These are phyloP conservation scores for Protobothrops mucrosquamatus DNA, from an alignment of 2,113 vertebrate species.

Conservation along the genomic window DNA sequence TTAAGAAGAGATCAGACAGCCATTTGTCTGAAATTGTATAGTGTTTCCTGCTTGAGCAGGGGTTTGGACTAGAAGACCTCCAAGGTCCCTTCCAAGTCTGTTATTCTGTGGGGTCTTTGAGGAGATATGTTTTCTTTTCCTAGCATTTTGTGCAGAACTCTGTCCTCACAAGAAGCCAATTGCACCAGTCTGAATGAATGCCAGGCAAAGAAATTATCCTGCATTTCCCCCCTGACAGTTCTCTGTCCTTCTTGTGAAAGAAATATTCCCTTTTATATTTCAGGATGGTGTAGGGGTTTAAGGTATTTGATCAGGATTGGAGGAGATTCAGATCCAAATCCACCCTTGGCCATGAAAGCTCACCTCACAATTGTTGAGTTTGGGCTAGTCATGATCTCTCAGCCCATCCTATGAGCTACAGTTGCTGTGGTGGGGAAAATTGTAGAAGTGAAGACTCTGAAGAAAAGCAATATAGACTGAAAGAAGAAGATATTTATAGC, in stretches of 20 bases:
- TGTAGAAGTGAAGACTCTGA: background rate
- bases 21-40: background rate
- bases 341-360: background rate
- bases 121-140: background rate
- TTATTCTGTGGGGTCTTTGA: background rate
- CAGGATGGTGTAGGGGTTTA: background rate
- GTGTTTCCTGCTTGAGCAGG: no score
- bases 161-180: background rate
- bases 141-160: background rate
- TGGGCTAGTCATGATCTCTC: background rate
- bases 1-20: background rate
- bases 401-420: background rate
- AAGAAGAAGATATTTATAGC: background rate
- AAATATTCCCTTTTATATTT: background rate
- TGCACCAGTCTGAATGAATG: background rate
- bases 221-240: background rate
- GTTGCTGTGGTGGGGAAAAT: background rate
- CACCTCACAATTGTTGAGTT: background rate
- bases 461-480: background rate
- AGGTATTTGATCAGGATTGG: background rate
- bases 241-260: background rate
- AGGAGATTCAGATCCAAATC: background rate
- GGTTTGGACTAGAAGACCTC: background rate
- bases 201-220: background rate
- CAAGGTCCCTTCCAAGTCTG: background rate